Evolutionary conservation across 2,113 vertebrate genomes (phyloP), one percentile per base, ranked within the genome.

Genomic region (Percopsis transmontana): DNA sequence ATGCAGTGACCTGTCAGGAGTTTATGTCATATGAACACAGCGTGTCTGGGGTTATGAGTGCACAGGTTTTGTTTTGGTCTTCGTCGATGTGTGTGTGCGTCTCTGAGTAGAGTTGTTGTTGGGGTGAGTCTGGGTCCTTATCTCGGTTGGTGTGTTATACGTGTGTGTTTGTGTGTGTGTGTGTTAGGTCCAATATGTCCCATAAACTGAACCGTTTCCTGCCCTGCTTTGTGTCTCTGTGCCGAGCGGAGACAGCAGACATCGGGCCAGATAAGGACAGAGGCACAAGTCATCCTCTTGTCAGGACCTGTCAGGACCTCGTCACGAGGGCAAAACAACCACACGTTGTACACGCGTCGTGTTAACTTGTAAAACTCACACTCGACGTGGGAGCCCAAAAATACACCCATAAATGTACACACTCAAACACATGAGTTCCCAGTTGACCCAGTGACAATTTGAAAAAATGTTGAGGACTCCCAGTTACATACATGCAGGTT

Each of bases 1-100:
- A 55, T 15, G 1, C n/a, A 16, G 60, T 67, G 48, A n/a, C 58
- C 27, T 16, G 54, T 75, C 59, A 77, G 27, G 62, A 62, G 57
- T 58, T 58, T 54, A 9, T 3, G 56, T 39, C 41, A 1, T 41
- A 16, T 54, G 15, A 33, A 33, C 54, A 40, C 11, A 38, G 2
- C 39, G 9, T 54, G 55, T 24, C 19, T 33, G 53, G 18, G 5
- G 18, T 20, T n/a, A n/a, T 11, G n/a, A 51, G 18, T 20, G 18
- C 48, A 19, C 48, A 2, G 19, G 23, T n/a, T 33, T 33, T 16
- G 4, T 55, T 23, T 39, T 33, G n/a, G 55, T 40, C 16, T 39
- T 27, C 39, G 8, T 57, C 5, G 18, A 27, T 57, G 27, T 57
- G 27, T 39, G 54, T 57, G 27, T 57, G 27, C 39, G 16, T 57